phyloP scores from a whole-genome alignment of 2,797 vertebrate genomes.

The Sebastes hubbsi region DNA sequence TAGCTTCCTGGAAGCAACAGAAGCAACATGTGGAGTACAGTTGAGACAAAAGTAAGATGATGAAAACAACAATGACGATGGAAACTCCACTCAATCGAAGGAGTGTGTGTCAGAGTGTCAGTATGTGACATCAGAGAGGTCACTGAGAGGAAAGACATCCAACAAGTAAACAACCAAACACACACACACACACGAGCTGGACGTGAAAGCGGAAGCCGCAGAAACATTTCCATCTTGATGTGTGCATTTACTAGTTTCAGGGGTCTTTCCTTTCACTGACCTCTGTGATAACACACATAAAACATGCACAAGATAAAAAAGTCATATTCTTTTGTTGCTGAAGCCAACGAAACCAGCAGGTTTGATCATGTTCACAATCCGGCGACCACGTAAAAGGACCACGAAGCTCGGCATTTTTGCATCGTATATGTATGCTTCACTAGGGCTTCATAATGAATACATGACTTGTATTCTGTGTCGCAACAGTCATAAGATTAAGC shows the following conservation, averaged over 20 bases:
- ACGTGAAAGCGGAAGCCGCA: conserved; percentile 1
- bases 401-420: too few relatives aligned
- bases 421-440: too few relatives aligned
- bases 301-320: too few relatives aligned
- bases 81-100: conserved; percentile 44
- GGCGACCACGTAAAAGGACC: too few relatives aligned
- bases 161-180: conserved; percentile 12
- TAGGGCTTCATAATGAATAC: too few relatives aligned
- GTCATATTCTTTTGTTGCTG: background rate
- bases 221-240: conserved; percentile 15
- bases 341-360: background rate
- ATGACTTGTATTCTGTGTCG: too few relatives aligned
- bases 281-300: background rate
- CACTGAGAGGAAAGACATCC: conserved; percentile 48
- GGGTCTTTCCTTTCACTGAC: conserved; percentile 15
- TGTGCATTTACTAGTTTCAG: background rate
- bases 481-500: too few relatives aligned
- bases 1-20: background rate
- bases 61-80: conserved; percentile 14
- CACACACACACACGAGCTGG: background rate
- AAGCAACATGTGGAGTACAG: background rate
- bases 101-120: background rate
- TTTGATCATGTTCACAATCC: background rate
- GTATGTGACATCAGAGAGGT: conserved; percentile 36
- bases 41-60: background rate